A percentile compares a stretch with the other conserved stretches of the same genome.
Conservation (phyloP, 2,888 invertebrate genomes). For the Synanthedon vespiformis region DNA sequence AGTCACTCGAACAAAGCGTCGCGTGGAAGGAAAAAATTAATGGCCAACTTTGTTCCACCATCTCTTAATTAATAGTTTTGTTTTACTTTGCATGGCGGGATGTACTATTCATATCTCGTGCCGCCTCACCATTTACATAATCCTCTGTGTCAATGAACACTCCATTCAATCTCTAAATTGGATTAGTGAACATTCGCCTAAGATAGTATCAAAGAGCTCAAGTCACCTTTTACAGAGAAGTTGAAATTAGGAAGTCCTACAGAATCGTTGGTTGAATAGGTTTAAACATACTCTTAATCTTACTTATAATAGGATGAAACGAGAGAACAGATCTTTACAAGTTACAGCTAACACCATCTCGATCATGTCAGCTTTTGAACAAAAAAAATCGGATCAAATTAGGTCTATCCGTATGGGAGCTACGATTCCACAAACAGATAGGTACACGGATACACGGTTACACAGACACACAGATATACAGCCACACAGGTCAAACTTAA, state of each 20-base stretch:
- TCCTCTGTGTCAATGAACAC: background rate
- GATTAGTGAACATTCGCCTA: no score
- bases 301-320: background rate
- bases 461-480: no score
- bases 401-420: no score
- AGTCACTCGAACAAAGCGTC: slow-evolving; percentile 21
- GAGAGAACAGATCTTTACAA: background rate
- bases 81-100: background rate
- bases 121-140: background rate
- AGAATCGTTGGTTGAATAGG: no score
- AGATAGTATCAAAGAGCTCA: background rate
- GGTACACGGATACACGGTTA: no score
- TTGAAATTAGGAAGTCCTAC: background rate
- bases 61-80: slow-evolving; percentile 11
- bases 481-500: no score
- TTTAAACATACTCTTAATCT: background rate
- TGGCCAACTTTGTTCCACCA: slow-evolving; percentile 14
- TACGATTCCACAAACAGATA: no score
- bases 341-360: background rate
- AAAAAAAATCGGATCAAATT: no score
- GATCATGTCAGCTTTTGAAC: no score
- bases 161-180: background rate
- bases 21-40: slow-evolving; percentile 11
- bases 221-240: background rate
- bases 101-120: background rate